These are phyloP conservation scores for Cricetomys ansorgei DNA, from an alignment of 2,113 vertebrate species.

Conservation along the genomic window DNA sequence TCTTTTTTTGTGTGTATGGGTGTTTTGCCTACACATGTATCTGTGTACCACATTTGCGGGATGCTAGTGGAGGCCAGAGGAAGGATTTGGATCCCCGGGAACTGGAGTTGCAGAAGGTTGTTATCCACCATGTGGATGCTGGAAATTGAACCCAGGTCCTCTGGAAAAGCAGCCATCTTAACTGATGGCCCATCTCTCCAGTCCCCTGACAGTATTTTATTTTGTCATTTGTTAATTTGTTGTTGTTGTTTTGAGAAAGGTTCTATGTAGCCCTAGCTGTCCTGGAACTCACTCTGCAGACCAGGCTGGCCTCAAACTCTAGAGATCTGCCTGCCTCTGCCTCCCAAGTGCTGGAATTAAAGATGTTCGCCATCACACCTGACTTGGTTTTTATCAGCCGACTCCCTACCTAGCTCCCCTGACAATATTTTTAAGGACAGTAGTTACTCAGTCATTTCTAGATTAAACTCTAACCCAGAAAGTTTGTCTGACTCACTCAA, in stretches of 20 bases:
- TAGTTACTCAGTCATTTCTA: constrained; percentile 17
- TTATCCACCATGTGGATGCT: neutral
- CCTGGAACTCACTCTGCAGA: neutral
- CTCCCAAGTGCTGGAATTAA: neutral
- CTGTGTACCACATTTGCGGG: neutral
- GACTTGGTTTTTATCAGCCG: neutral
- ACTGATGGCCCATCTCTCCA: neutral
- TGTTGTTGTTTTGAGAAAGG: neutral
- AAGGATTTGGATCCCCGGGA: neutral
- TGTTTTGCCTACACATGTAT: neutral
- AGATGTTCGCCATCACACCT: neutral
- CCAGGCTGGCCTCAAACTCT: neutral
- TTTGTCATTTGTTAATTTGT: neutral
- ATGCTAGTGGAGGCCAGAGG: too few relatives aligned
- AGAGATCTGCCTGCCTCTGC: neutral
- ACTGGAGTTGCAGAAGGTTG: neutral
- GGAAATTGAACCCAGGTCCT: neutral
- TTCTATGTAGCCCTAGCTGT: neutral
- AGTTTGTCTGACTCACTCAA: neutral
- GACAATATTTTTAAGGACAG: constrained; percentile 15
- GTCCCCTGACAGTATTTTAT: neutral
- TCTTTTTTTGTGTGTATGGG: too few relatives aligned
- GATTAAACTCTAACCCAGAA: constrained; percentile 42
- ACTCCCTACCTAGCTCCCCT: neutral
- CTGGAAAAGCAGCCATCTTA: neutral